phyloP scores from a whole-genome alignment of 1,140 invertebrate genomes.

The Lepidurus packardi region DNA sequence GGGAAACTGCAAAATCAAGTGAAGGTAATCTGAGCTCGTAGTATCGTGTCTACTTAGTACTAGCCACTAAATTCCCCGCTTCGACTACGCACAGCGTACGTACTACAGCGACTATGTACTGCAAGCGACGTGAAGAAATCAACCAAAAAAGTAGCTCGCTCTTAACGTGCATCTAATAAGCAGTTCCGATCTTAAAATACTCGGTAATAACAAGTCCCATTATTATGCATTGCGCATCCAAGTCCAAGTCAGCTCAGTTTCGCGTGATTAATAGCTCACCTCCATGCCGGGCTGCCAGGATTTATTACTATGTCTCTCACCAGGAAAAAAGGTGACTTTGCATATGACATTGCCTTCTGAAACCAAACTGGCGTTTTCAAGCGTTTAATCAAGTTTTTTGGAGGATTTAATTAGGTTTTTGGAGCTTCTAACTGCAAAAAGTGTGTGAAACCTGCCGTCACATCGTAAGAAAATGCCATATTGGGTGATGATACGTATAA shows the following conservation, averaged over 20 bases:
- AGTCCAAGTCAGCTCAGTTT: background rate
- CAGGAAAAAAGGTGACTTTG: background rate
- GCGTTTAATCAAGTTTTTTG: too few relatives aligned
- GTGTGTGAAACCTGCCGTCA: background rate
- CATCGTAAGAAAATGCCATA: constrained; percentile 6
- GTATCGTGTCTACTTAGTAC: background rate
- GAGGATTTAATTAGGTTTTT: too few relatives aligned
- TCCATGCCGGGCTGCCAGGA: background rate
- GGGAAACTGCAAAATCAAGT: too few relatives aligned
- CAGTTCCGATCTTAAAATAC: background rate
- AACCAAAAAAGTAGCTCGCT: constrained; percentile 12
- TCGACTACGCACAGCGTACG: too few relatives aligned
- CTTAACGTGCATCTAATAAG: too few relatives aligned
- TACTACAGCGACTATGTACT: too few relatives aligned
- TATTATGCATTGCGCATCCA: background rate
- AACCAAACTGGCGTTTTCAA: too few relatives aligned
- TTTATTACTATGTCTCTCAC: background rate
- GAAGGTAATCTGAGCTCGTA: too few relatives aligned
- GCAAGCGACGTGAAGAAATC: background rate
- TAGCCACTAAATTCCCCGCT: background rate
- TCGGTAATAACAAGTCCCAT: background rate
- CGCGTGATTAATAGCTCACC: background rate
- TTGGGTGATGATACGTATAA: background rate
- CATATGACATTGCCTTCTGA: background rate
- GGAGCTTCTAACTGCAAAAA: too few relatives aligned